These are phyloP conservation scores for Bombylius discolor DNA, from an alignment of 2,888 invertebrate genomes.

Conservation along the genomic window DNA sequence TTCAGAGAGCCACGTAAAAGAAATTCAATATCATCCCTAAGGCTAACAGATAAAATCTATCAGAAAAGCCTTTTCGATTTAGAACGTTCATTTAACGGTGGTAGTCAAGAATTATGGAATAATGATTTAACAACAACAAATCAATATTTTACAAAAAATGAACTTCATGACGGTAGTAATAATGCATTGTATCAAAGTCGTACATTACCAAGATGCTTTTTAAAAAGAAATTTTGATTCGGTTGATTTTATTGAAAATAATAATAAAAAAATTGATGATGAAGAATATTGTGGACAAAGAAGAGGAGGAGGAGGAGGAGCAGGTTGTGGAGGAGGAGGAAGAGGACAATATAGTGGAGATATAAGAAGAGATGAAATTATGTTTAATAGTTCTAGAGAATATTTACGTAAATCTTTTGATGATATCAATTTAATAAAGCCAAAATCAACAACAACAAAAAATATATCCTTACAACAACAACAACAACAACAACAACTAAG, in stretches of 20 bases:
- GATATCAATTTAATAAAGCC: constrained; percentile 12
- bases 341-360: neutral
- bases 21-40: constrained; percentile 30
- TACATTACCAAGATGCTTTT: constrained; percentile 32
- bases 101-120: constrained; percentile 1
- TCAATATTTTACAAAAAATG: constrained; percentile 8
- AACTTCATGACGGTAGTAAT: constrained; percentile 16
- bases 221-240: constrained; percentile 26
- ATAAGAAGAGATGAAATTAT: neutral
- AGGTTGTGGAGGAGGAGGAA: neutral
- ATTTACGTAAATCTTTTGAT: constrained; percentile 22
- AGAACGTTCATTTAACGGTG: constrained; percentile 11
- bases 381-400: neutral
- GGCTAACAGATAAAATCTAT: constrained; percentile 18
- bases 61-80: constrained; percentile 23
- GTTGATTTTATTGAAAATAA: constrained; percentile 15
- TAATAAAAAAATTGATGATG: neutral
- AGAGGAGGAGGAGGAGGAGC: neutral
- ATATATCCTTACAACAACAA: neutral
- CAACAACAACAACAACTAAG: neutral
- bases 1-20: constrained; percentile 25
- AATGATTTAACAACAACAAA: neutral
- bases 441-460: neutral
- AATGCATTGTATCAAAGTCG: constrained; percentile 25
- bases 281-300: neutral